Evolutionary conservation across 2,797 vertebrate genomes (phyloP).

Genomic region (Calcarius lapponicus): DNA sequence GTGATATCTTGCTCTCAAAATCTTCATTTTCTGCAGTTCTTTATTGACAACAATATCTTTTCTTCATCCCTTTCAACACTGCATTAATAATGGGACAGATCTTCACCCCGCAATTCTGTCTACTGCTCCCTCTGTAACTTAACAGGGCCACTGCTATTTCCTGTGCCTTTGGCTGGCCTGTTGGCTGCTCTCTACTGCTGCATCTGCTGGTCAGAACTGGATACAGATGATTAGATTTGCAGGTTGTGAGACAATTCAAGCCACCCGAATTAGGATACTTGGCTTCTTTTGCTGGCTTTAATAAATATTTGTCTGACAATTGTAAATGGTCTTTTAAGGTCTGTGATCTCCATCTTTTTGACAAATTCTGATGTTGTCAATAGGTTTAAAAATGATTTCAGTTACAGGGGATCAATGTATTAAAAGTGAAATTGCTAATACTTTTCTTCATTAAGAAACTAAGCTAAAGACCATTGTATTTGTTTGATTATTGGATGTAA

Average conservation of each 20-base stretch:
- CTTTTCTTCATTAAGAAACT: not conserved
- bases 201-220: not conserved
- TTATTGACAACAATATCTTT: not conserved
- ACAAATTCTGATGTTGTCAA: not conserved
- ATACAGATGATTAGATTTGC: not conserved
- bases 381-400: not conserved
- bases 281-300: not conserved
- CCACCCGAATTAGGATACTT: not conserved
- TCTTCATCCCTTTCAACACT: not conserved
- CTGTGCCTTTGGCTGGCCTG: not conserved
- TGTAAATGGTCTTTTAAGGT: not conserved
- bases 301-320: not conserved
- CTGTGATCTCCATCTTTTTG: not conserved
- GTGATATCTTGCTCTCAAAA: not conserved
- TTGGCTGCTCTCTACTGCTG: not conserved
- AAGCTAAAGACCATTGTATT: not conserved
- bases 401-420: accelerated
- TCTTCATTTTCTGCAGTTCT: not conserved
- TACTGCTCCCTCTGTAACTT: not conserved
- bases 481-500: not conserved
- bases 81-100: not conserved
- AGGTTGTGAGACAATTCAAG: not conserved
- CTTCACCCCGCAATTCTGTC: not conserved
- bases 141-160: not conserved
- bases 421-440: not conserved